Evolutionary conservation across 2,888 invertebrate species (phyloP).

Genomic region (Nomada hirtipes): DNA sequence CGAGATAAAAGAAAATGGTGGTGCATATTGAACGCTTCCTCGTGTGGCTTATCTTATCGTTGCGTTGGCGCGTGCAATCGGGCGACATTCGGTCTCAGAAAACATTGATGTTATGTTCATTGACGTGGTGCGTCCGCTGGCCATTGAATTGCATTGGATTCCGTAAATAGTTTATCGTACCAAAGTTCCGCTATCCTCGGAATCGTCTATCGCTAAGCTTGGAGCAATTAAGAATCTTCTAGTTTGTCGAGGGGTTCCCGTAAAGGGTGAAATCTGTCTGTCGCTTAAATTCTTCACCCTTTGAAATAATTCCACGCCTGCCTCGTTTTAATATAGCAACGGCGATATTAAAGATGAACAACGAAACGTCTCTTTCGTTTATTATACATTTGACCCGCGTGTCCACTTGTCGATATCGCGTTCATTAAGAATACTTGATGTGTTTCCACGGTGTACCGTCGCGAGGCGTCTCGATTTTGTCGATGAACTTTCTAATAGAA

Average conservation of each 20-base stretch:
- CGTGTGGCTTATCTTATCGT: conserved; percentile 63
- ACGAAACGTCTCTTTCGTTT: conserved; percentile 4
- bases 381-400: conserved; percentile 9
- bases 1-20: background rate
- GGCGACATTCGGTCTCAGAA: conserved; percentile 54
- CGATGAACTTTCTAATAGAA: background rate
- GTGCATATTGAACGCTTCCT: conserved; percentile 1
- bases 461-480: background rate
- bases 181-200: too few relatives aligned
- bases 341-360: background rate
- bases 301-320: too few relatives aligned
- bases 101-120: conserved; percentile 55
- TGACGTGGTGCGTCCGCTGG: conserved; percentile 15
- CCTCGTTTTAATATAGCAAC: background rate
- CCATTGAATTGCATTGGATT: background rate
- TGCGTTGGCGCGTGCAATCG: conserved; percentile 21
- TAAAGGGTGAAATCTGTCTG: too few relatives aligned
- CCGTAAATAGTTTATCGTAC: too few relatives aligned
- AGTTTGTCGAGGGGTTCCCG: too few relatives aligned
- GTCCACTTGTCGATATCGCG: conserved; percentile 21
- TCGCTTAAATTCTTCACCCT: too few relatives aligned
- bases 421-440: background rate
- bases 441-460: background rate
- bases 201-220: too few relatives aligned
- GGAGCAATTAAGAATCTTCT: too few relatives aligned